A percentile compares a stretch with the other conserved stretches of the same genome.
These are phyloP conservation scores for Lota lota DNA, from an alignment of 2,113 vertebrate species.

Conservation along the genomic window DNA sequence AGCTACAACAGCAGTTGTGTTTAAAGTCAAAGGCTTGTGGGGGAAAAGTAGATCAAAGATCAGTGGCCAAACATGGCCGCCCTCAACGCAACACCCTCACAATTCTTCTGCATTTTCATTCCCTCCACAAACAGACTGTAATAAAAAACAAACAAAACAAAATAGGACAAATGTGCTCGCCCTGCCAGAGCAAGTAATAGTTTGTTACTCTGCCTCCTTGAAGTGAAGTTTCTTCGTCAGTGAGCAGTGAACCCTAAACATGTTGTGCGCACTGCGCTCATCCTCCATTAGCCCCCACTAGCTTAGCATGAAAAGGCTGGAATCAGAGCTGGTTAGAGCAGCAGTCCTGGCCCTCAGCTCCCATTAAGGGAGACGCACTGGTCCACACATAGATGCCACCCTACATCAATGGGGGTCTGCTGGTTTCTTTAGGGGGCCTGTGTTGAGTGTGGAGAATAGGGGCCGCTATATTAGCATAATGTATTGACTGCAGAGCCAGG, in stretches of 20 bases:
- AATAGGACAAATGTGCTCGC: slow-evolving; percentile 56
- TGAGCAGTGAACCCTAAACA: slow-evolving; percentile 71
- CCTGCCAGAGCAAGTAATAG: slow-evolving; percentile 66
- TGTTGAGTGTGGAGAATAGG: slow-evolving; percentile 23
- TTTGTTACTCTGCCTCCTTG: slow-evolving; percentile 54
- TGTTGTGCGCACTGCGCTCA: slow-evolving; percentile 59
- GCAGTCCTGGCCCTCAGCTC: slow-evolving; percentile 59
- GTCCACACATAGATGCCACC: slow-evolving; percentile 49
- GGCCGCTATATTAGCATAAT: slow-evolving; percentile 61
- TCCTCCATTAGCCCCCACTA: slow-evolving; percentile 65
- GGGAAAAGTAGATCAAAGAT: slow-evolving; percentile 42
- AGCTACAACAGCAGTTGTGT: slow-evolving; percentile 10
- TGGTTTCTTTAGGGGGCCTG: slow-evolving; percentile 38
- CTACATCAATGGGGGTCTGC: slow-evolving; percentile 50
- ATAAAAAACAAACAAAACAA: slow-evolving; percentile 44
- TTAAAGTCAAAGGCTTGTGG: slow-evolving; percentile 41
- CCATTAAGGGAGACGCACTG: slow-evolving; percentile 55
- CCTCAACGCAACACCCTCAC: slow-evolving; percentile 43
- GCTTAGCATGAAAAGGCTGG: slow-evolving; percentile 40
- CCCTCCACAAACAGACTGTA: slow-evolving; percentile 47
- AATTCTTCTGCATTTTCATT: background rate
- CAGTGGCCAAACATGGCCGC: slow-evolving; percentile 42
- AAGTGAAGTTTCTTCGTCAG: slow-evolving; percentile 69
- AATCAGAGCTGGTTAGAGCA: slow-evolving; percentile 72
- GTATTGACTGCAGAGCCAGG: slow-evolving; percentile 58